Percentiles rank a stretch among this genome's conserved stretches.
Conservation (phyloP, 2,888 invertebrate genomes). For the Cryptops parisi region DNA sequence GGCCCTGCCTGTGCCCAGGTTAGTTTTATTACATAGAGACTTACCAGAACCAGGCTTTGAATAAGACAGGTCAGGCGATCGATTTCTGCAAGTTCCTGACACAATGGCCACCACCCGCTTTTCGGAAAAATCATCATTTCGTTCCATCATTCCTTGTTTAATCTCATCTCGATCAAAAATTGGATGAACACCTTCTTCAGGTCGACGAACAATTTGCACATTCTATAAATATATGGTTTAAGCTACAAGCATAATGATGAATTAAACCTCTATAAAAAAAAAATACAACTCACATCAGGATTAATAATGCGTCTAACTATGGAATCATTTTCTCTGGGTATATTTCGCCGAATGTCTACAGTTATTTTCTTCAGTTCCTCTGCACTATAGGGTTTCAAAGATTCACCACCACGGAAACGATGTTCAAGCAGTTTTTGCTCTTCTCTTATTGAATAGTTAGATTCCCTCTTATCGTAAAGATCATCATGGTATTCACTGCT, state of each 20-base stretch:
- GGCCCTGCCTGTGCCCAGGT: too few relatives aligned
- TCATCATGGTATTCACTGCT: too few relatives aligned
- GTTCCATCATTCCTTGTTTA: conserved; percentile 17
- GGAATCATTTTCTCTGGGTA: conserved; percentile 1
- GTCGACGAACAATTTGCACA: conserved; percentile 20
- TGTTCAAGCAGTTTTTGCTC: too few relatives aligned
- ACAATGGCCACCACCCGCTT: conserved; percentile 19
- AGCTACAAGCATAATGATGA: too few relatives aligned
- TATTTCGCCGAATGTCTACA: conserved; percentile 4
- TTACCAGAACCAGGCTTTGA: background rate
- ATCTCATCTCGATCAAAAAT: conserved; percentile 23
- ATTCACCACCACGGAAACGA: too few relatives aligned
- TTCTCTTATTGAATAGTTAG: too few relatives aligned
- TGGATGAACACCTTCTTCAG: conserved; percentile 21
- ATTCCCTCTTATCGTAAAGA: too few relatives aligned
- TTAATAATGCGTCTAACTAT: background rate
- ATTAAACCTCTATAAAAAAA: too few relatives aligned
- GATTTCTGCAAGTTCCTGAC: conserved; percentile 9
- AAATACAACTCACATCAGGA: conserved; percentile 4
- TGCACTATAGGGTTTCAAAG: too few relatives aligned
- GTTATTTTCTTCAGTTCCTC: conserved; percentile 12
- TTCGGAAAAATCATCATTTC: conserved; percentile 18
- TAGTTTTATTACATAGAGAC: too few relatives aligned
- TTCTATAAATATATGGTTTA: too few relatives aligned
- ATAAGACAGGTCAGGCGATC: conserved; percentile 7